Evolutionary conservation across 1,140 invertebrate species (phyloP).

Genomic region (Drosophila varians): DNA sequence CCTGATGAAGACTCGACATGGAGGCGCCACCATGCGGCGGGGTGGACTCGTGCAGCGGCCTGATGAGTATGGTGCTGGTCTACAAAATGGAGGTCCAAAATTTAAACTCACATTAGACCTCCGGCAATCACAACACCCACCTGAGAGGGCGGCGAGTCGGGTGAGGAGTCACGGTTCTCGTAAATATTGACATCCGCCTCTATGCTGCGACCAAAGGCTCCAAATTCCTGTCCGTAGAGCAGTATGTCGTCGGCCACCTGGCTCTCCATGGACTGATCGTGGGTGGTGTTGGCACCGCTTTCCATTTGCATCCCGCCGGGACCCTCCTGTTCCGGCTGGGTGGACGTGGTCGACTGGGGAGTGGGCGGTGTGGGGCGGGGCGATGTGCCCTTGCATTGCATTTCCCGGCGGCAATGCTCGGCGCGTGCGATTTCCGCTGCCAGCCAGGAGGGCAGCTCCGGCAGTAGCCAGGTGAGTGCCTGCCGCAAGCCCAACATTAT

Average conservation of each 20-base stretch:
- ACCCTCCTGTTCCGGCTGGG: conserved; percentile 74
- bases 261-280: conserved; percentile 77
- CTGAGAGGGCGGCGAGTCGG: conserved; percentile 81
- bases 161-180: conserved; percentile 77
- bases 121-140: conserved; percentile 34
- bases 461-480: conserved; percentile 90
- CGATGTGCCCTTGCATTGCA: conserved; percentile 84
- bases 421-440: conserved; percentile 94
- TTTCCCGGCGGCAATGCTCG: conserved; percentile 91
- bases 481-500: conserved; percentile 93
- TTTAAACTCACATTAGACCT: not conserved
- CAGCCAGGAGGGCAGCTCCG: conserved; percentile 96
- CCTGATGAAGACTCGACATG: conserved; percentile 71
- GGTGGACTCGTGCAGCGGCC: conserved; percentile 80
- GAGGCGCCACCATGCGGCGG: conserved; percentile 74
- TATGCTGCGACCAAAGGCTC: conserved; percentile 56
- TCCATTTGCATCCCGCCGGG: conserved; percentile 30
- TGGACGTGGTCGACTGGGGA: conserved; percentile 78
- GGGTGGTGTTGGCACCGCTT: conserved; percentile 54
- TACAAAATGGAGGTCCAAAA: conserved; percentile 28
- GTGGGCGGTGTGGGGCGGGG: conserved; percentile 82
- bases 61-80: conserved; percentile 81
- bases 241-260: conserved; percentile 76
- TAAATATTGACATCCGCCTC: conserved; percentile 80
- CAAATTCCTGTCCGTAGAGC: conserved; percentile 65